These are phyloP conservation scores for Protonibea diacanthus DNA, from an alignment of 2,797 vertebrate species.

Conservation along the genomic window DNA sequence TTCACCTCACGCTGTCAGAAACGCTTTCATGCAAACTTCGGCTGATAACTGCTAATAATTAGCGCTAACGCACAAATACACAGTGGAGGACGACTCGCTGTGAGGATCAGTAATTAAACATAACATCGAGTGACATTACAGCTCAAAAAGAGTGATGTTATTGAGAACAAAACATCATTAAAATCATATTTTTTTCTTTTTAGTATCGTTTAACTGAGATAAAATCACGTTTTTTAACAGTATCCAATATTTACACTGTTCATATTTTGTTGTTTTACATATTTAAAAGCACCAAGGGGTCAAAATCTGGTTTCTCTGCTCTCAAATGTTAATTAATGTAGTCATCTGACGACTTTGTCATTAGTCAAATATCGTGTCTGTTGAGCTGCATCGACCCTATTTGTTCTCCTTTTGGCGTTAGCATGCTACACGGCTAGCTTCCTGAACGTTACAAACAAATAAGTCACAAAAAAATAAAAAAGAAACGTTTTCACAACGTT, in stretches of 20 bases:
- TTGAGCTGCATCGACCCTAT: conserved; percentile 45
- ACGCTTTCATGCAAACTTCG: conserved; percentile 72
- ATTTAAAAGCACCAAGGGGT: neutral
- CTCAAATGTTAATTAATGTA: neutral
- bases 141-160: neutral
- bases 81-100: neutral
- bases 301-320: neutral
- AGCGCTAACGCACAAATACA: conserved; percentile 6
- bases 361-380: conserved; percentile 46
- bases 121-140: neutral
- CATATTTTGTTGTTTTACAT: neutral
- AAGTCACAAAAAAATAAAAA: conserved; percentile 22
- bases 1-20: conserved; percentile 77
- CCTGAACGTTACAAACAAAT: neutral
- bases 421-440: conserved; percentile 49
- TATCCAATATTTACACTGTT: neutral
- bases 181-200: neutral
- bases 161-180: neutral
- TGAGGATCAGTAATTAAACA: neutral
- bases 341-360: conserved; percentile 8
- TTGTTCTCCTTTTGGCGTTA: conserved; percentile 53
- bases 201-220: neutral
- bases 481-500: conserved; percentile 3
- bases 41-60: conserved; percentile 4
- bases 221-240: neutral